A percentile compares a stretch with the other conserved stretches of the same genome.
These are phyloP conservation scores for Melangyna quadrimaculata DNA, from an alignment of 2,888 invertebrate genomes.

Conservation along the genomic window DNA sequence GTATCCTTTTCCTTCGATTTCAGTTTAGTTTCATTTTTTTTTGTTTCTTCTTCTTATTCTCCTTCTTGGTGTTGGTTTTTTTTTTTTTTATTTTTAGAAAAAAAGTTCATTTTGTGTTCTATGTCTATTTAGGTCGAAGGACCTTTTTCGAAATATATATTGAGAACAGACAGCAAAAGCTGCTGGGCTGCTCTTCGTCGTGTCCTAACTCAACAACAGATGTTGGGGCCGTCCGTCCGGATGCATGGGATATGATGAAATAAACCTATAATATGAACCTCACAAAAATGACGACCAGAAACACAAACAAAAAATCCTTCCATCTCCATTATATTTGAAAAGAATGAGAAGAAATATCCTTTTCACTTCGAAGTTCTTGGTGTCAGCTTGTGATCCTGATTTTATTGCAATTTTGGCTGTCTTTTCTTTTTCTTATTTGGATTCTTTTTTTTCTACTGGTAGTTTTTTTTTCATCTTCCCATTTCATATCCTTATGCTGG, in stretches of 20 bases:
- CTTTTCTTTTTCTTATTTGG: slow-evolving; percentile 27
- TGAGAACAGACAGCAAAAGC: slow-evolving; percentile 46
- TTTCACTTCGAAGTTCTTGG: slow-evolving; percentile 49
- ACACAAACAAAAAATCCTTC: slow-evolving; percentile 19
- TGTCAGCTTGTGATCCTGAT: slow-evolving; percentile 70
- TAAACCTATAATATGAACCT: slow-evolving; percentile 70
- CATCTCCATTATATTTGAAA: slow-evolving; percentile 36
- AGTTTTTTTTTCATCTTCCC: neutral
- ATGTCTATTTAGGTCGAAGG: slow-evolving; percentile 56
- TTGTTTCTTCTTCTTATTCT: neutral
- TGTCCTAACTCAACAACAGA: slow-evolving; percentile 69
- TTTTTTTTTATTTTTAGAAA: slow-evolving; percentile 33
- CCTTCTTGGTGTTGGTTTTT: neutral
- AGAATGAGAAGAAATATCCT: slow-evolving; percentile 50
- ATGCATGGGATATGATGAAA: slow-evolving; percentile 58
- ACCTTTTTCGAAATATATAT: slow-evolving; percentile 39
- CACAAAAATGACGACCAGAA: neutral
- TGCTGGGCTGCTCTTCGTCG: slow-evolving; percentile 27
- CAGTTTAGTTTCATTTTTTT: neutral
- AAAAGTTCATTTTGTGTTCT: slow-evolving; percentile 53
- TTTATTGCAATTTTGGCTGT: slow-evolving; percentile 69
- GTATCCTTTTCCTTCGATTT: neutral
- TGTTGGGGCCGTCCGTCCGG: slow-evolving; percentile 63
- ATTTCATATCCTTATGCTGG: neutral
- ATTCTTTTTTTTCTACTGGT: neutral